Conservation (phyloP, 2,113 vertebrate species). For the Atrichornis clamosus region DNA sequence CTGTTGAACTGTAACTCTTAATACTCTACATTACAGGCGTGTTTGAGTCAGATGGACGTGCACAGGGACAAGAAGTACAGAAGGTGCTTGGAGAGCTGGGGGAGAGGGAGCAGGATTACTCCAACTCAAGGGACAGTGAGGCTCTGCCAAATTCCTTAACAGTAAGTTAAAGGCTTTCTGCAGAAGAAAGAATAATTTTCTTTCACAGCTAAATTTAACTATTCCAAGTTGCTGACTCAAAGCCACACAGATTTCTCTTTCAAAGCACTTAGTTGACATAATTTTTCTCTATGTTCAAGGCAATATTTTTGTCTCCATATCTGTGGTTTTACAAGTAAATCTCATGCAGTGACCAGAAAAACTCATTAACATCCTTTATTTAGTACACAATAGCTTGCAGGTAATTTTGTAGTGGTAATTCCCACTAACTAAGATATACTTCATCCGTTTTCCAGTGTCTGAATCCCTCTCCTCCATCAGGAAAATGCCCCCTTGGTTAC, state of each 20-base stretch:
- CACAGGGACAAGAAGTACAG: not conserved
- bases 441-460: not conserved
- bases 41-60: not conserved
- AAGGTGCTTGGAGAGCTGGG: not conserved
- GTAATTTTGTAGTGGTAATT: not conserved
- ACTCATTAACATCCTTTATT: not conserved
- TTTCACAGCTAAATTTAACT: conserved; percentile 7
- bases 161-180: not conserved
- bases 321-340: not conserved
- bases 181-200: not conserved
- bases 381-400: not conserved
- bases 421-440: not conserved
- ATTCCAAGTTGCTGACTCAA: not conserved
- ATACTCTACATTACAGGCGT: not conserved
- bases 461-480: not conserved
- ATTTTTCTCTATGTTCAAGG: not conserved
- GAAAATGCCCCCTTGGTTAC: not conserved
- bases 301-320: not conserved
- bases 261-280: not conserved
- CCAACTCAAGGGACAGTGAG: not conserved
- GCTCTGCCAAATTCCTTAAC: conserved; percentile 11
- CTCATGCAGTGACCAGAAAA: not conserved
- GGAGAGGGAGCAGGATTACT: not conserved
- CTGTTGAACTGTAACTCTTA: not conserved
- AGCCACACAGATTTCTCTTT: not conserved